Conservation (phyloP, 1,140 invertebrate species). For the Calliopsis andreniformis region DNA sequence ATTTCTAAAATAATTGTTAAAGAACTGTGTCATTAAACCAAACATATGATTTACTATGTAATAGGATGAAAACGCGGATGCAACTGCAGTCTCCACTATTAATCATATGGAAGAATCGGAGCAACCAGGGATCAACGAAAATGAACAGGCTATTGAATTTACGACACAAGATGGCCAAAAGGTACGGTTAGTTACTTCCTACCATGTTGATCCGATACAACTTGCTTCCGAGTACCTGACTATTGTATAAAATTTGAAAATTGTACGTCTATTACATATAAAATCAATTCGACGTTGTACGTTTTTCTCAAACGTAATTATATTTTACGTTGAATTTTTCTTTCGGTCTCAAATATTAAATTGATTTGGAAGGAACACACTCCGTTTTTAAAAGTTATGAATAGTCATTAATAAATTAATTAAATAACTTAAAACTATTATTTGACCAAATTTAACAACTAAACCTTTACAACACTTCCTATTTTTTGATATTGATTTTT, state of each 20-base stretch:
- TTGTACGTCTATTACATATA: background rate
- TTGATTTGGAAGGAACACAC: slow-evolving; percentile 8
- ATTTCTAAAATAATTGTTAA: too few relatives aligned
- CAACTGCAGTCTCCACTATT: slow-evolving; percentile 71
- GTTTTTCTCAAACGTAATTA: background rate
- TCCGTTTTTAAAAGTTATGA: background rate
- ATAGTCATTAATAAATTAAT: background rate
- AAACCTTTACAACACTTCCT: background rate
- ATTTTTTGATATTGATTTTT: background rate
- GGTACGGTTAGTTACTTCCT: slow-evolving; percentile 78
- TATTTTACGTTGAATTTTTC: slow-evolving; percentile 11
- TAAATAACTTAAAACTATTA: background rate
- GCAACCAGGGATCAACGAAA: slow-evolving; percentile 64
- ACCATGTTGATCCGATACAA: slow-evolving; percentile 78
- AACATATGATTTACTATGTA: too few relatives aligned
- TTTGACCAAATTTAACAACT: background rate
- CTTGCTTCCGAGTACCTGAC: slow-evolving; percentile 80
- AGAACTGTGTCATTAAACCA: too few relatives aligned
- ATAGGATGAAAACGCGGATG: slow-evolving; percentile 73
- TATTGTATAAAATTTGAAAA: slow-evolving; percentile 70
- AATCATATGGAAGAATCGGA: slow-evolving; percentile 71
- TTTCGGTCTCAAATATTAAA: slow-evolving; percentile 3
- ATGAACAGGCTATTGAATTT: slow-evolving; percentile 79
- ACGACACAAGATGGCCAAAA: slow-evolving; percentile 81
- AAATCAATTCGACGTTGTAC: background rate